Evolutionary conservation across 2,113 vertebrate species (phyloP).

Genomic region (Nycticryphes semicollaris): DNA sequence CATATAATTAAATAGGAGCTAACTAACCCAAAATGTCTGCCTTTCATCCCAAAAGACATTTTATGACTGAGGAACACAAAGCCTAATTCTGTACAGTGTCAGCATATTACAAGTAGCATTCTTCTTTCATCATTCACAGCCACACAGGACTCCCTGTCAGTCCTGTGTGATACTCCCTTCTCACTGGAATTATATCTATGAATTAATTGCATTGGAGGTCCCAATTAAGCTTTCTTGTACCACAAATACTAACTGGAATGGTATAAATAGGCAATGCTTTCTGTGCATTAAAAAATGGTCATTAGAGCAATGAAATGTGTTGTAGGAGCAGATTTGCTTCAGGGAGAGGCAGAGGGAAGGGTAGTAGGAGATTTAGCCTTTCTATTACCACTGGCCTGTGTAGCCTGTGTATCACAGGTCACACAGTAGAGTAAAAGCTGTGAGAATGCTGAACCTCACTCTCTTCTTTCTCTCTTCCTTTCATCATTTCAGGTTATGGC

Average conservation of each 20-base stretch:
- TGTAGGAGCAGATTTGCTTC: slow-evolving; percentile 2
- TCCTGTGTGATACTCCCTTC: background rate
- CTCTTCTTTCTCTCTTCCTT: background rate
- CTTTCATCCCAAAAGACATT: slow-evolving; percentile 53
- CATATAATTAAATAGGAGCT: slow-evolving; percentile 46
- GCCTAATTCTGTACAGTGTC: slow-evolving; percentile 51
- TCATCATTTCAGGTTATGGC: background rate
- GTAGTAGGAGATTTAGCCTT: background rate
- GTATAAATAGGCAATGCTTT: slow-evolving; percentile 34
- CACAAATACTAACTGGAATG: slow-evolving; percentile 10
- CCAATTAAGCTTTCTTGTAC: slow-evolving; percentile 50
- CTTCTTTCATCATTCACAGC: slow-evolving; percentile 38
- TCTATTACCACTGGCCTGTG: background rate
- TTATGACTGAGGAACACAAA: slow-evolving; percentile 30
- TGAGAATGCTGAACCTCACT: background rate
- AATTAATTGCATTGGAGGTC: slow-evolving; percentile 41
- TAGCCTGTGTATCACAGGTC: rapidly evolving
- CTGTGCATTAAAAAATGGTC: background rate
- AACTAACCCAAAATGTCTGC: slow-evolving; percentile 39
- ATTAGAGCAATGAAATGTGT: slow-evolving; percentile 9
- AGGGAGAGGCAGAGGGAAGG: background rate
- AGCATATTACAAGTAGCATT: slow-evolving; percentile 41
- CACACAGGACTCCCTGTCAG: slow-evolving; percentile 12
- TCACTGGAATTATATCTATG: slow-evolving; percentile 41
- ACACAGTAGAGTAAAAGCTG: background rate